Conservation (phyloP, 92 coral and sea anemone species). For the Phenganax marumi region DNA sequence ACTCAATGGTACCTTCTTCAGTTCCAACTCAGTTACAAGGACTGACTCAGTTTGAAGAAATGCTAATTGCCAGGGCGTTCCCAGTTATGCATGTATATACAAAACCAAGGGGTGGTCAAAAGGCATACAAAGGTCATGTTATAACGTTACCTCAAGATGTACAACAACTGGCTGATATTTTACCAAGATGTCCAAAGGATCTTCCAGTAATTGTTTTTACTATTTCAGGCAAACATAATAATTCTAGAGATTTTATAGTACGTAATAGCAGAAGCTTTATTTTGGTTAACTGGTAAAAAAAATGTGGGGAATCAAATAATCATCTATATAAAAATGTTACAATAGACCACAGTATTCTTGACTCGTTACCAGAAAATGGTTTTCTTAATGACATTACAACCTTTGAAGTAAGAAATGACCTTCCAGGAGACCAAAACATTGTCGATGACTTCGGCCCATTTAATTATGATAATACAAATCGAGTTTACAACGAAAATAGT, state of each 20-base stretch:
- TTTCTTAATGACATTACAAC: not conserved
- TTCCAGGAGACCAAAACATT: too few relatives aligned
- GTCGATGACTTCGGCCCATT: too few relatives aligned
- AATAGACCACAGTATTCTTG: not conserved
- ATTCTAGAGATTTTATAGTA: not conserved
- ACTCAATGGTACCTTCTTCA: conserved; percentile 62
- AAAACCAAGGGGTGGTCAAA: conserved; percentile 10
- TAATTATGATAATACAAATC: conserved; percentile 58
- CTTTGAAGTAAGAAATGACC: too few relatives aligned
- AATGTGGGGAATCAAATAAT: not conserved
- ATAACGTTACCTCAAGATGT: conserved; percentile 10
- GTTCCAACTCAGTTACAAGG: conserved; percentile 59
- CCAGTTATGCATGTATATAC: not conserved
- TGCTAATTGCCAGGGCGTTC: too few relatives aligned
- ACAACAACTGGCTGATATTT: not conserved
- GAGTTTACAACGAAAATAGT: conserved; percentile 50
- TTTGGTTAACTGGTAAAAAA: not conserved
- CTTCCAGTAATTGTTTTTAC: conserved; percentile 19
- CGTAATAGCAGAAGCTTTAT: not conserved
- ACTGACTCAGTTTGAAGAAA: not conserved
- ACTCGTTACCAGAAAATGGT: not conserved
- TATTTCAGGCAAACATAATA: not conserved
- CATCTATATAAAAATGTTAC: not conserved
- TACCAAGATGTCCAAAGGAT: conserved; percentile 36
- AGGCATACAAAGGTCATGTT: conserved; percentile 25